Percentiles rank a stretch among this genome's conserved stretches.
Evolutionary conservation across 1,140 invertebrate genomes (phyloP).

Genomic region (Hyphantria cunea): DNA sequence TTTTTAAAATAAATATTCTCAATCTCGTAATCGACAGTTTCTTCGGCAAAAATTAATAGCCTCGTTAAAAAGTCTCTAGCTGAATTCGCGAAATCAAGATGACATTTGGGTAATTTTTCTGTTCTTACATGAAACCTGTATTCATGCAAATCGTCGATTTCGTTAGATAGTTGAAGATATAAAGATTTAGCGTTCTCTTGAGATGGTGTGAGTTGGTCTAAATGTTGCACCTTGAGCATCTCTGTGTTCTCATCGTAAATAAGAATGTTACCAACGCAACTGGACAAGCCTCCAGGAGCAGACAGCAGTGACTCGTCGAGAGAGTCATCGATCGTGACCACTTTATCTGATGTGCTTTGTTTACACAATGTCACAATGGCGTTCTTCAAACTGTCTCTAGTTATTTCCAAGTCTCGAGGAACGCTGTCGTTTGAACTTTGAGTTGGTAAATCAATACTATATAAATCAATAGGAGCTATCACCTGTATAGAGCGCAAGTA

Average conservation of each 20-base stretch:
- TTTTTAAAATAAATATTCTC: not conserved
- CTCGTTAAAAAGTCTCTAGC: conserved; percentile 18
- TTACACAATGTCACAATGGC: not conserved
- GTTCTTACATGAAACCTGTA: conserved; percentile 10
- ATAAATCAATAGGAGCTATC: not conserved
- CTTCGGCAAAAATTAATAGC: conserved; percentile 7
- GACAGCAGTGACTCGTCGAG: not conserved
- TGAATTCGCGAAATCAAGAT: not conserved
- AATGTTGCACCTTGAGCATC: not conserved
- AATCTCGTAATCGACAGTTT: conserved; percentile 8
- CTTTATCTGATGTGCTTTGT: not conserved
- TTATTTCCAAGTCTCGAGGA: not conserved
- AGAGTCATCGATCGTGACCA: not conserved
- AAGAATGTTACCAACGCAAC: conserved; percentile 14
- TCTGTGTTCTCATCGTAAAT: conserved; percentile 1
- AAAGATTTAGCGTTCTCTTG: conserved; percentile 2
- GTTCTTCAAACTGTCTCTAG: not conserved
- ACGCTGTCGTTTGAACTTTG: not conserved
- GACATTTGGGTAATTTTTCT: conserved; percentile 6
- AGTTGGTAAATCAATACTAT: not conserved
- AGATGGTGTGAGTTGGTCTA: not conserved
- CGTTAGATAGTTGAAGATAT: not conserved
- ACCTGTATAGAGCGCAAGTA: not conserved
- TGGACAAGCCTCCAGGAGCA: conserved; percentile 4
- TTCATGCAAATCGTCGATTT: not conserved